Base-by-base conservation (phyloP, 2,888 invertebrate genomes). In the Eilema sororculum region DNA sequence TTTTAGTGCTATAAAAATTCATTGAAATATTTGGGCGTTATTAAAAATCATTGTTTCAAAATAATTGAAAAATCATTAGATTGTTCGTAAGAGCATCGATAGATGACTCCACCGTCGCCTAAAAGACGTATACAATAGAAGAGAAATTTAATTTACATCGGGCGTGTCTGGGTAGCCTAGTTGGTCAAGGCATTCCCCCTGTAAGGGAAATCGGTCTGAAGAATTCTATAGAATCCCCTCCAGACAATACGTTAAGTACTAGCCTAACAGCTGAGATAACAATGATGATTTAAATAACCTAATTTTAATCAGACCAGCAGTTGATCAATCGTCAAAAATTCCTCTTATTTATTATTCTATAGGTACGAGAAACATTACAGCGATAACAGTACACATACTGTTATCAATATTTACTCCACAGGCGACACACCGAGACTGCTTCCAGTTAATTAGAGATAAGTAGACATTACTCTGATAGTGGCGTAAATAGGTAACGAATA, bases 381-480 rank as follows among this genome's bases (percentile, higher is more conserved):
- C 46, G 66, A 70, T 70, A 70, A 66, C 0, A 13, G 6, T 33
- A 60, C 22, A 46, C 58, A 30, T 52, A 59, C 25, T 37, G 62
- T 67, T 64, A 71, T 67, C 67, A 67, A 64, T 71, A 59, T 67
- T 67, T 37, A 70, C 57, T 24, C 9, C 30, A 57, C 25, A 56
- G 13, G 67, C 67, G 33, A 71, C 62, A 57, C 25, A 60, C 52
- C 52, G 67, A 64, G 64, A 52, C 60, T 52, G 8, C 24, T 56
- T 41, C 63, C 68, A 52, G 30, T 28, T 65, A 69, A 56, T 56
- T 65, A 59, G 22, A 64, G 58, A 69, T 69, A 69, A 63, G 46
- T 52, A 59, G 37, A 25, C 24, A 64, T 64, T 59, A 57, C 16
- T 63, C 5, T 58, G 20, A 69, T 59, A 64, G 12, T 30, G 12